A percentile compares a stretch with the other conserved stretches of the same genome.
These are phyloP conservation scores for Bolinopsis microptera DNA, from an alignment of 37 sponge, comb jelly and placozoan genomes.

Conservation along the genomic window DNA sequence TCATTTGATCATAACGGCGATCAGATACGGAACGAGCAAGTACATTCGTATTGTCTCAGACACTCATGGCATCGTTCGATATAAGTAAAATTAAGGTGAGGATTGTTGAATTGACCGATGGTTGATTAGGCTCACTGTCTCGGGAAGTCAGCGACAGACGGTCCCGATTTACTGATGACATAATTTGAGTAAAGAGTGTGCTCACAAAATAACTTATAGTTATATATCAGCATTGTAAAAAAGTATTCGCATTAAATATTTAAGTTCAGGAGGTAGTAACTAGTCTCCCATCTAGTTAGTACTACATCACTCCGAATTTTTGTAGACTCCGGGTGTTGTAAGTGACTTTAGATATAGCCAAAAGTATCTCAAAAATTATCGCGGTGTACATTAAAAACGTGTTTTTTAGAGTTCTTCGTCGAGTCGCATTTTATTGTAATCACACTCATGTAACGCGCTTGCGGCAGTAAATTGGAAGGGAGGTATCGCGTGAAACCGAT, in stretches of 20 bases:
- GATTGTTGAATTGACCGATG: no score
- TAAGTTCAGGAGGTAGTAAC: not conserved
- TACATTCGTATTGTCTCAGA: no score
- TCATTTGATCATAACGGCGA: not conserved
- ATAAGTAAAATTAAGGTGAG: no score
- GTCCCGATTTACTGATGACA: not conserved
- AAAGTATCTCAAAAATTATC: not conserved
- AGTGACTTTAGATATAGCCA: not conserved
- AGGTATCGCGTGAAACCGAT: no score
- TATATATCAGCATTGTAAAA: not conserved
- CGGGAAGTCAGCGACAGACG: not conserved
- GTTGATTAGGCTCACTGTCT: not conserved
- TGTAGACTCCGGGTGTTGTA: not conserved
- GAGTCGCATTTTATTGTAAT: no score
- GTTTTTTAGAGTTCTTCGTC: not conserved
- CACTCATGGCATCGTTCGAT: no score
- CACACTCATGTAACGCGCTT: no score
- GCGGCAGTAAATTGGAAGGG: not conserved
- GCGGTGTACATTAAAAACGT: not conserved
- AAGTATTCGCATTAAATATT: not conserved
- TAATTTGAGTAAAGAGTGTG: not conserved
- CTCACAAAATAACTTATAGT: not conserved
- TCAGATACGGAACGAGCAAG: no score
- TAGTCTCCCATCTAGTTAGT: not conserved
- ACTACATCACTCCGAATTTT: not conserved